Conservation (phyloP, 1,140 invertebrate species). For the Drosophila pruinosa region DNA sequence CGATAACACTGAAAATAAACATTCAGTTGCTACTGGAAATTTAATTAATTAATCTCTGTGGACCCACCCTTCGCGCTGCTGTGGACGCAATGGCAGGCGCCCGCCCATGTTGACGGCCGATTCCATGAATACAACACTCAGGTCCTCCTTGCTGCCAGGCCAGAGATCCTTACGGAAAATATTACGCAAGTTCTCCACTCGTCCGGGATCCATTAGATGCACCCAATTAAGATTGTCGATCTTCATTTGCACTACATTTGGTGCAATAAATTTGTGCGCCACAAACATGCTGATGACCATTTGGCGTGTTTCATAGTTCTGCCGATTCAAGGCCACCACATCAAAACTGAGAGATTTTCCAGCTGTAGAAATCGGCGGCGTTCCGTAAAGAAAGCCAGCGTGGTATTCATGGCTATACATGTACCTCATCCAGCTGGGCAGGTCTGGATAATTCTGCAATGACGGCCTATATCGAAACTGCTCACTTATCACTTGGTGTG, state of each 20-base stretch:
- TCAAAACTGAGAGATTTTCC: conserved; percentile 86
- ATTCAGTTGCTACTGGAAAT: not conserved
- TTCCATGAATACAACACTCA: conserved; percentile 92
- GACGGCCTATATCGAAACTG: conserved; percentile 78
- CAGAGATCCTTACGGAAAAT: conserved; percentile 88
- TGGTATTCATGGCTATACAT: conserved; percentile 89
- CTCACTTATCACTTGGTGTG: conserved; percentile 85
- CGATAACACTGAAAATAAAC: conserved; percentile 86
- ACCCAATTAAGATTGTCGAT: conserved; percentile 92
- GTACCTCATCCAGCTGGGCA: conserved; percentile 93
- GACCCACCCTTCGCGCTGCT: conserved; percentile 92
- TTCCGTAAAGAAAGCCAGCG: conserved; percentile 91
- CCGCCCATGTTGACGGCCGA: conserved; percentile 93
- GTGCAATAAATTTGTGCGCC: conserved; percentile 86
- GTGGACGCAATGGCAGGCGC: conserved; percentile 90
- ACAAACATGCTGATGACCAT: conserved; percentile 87
- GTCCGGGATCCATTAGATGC: conserved; percentile 78
- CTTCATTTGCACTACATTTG: conserved; percentile 92
- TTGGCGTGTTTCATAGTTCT: conserved; percentile 90
- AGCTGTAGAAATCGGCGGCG: conserved; percentile 86
- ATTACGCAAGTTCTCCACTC: conserved; percentile 88
- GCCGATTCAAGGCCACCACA: conserved; percentile 89
- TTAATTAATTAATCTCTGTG: not conserved
- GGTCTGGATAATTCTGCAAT: conserved; percentile 86
- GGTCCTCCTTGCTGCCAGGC: conserved; percentile 86